Evolutionary conservation across 2,888 invertebrate species (phyloP), one percentile per base, ranked within the genome.

Genomic region (Hypena proboscidalis): DNA sequence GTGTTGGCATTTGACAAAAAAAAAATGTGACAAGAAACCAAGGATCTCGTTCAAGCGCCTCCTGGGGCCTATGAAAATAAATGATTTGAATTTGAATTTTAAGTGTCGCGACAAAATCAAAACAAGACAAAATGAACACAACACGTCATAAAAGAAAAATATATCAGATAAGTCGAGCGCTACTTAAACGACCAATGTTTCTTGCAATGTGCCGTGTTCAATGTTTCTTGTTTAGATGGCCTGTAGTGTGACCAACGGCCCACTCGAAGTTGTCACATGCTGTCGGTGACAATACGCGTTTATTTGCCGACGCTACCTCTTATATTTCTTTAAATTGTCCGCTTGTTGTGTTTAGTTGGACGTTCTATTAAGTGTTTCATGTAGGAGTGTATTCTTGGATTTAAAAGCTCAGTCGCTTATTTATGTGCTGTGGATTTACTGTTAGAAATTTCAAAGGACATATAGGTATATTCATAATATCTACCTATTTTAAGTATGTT

Each of bases 281-380:
- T 77, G 77, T 54, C 64, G 41, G 56, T 74, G 81, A 78, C 81
- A 66, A 74, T 57, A 55, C 61, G 59, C 30, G 55, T 74, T 72
- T 73, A 77, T 74, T 77, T 75, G 62, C 47, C 64, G 40, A 55
- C 40, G 41, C 54, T 62, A 58, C 58, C 57, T 71, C n/a, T 74
- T 76, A 72, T 77, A 80, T 79, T 71, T 73, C 70, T 74, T 72
- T n/a, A n/a, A 70, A 73, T 66, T 69, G 67, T 64, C 40, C 52
- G 59, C 53, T 60, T 30, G 66, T 77, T 77, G 70, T 74, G 61
- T 72, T 11, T 2, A 13, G n/a, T n/a, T n/a, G n/a, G n/a, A n/a
- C n/a, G n/a, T n/a, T n/a, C n/a, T n/a, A n/a, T n/a, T n/a, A n/a
- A n/a, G n/a, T n/a, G n/a, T n/a, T n/a, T n/a, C n/a, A n/a, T n/a